A percentile compares a stretch with the other conserved stretches of the same genome.
phyloP scores from a whole-genome alignment of 64 coral and sea anemone species.

The Actinia equina region DNA sequence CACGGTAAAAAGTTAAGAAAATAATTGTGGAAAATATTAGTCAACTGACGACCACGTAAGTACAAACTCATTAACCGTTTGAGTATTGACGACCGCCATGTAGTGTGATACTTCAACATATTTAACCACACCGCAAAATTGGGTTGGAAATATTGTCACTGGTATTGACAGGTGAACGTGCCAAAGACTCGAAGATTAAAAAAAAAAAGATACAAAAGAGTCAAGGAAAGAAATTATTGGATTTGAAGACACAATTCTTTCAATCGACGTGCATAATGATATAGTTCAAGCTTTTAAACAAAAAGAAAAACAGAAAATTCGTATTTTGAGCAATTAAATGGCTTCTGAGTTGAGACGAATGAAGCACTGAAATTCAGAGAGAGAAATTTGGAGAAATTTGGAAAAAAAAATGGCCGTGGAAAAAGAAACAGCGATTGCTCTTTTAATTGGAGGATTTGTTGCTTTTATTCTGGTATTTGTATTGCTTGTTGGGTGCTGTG shows the following conservation, averaged over 20 bases:
- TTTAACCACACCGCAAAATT: neutral
- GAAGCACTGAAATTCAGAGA: neutral
- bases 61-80: neutral
- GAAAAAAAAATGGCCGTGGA: neutral
- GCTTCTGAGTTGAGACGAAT: neutral
- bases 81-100: neutral
- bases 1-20: too few species aligned
- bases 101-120: neutral
- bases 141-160: neutral
- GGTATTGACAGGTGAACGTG: neutral
- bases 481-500: neutral
- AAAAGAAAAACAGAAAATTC: neutral
- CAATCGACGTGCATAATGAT: neutral
- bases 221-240: neutral
- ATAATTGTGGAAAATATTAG: neutral
- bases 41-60: neutral
- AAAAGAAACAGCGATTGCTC: slow-evolving; percentile 1
- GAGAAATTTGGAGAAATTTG: neutral
- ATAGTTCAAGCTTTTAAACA: neutral
- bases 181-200: neutral
- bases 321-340: neutral
- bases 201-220: neutral
- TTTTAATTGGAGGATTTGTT: neutral
- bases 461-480: neutral
- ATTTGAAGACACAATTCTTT: neutral